phyloP scores from a whole-genome alignment of 2,888 invertebrate genomes.

The Acrobasis suavella region DNA sequence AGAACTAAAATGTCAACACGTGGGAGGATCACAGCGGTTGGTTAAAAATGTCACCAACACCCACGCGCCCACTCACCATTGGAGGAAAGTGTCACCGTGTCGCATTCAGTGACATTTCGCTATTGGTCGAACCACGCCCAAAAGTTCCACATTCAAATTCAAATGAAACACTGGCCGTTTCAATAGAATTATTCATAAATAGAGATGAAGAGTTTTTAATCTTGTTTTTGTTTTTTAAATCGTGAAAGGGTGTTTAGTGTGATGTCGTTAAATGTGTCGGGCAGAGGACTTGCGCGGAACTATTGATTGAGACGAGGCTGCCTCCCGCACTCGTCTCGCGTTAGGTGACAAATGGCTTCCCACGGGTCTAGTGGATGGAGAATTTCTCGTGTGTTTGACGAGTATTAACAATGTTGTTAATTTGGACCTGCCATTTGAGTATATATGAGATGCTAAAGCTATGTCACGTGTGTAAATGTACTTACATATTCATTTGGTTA shows the following conservation, averaged over 20 bases:
- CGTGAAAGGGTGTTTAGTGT: conserved; percentile 26
- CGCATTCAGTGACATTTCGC: conserved; percentile 69
- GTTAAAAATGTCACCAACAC: conserved; percentile 71
- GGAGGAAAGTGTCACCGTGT: conserved; percentile 76
- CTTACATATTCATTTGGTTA: too few species aligned
- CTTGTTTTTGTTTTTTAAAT: conserved; percentile 26
- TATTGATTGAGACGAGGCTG: conserved; percentile 61
- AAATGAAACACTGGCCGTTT: conserved; percentile 24
- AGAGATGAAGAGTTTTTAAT: background rate
- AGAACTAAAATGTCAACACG: conserved; percentile 33
- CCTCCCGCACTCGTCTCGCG: conserved; percentile 46
- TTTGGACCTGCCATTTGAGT: background rate
- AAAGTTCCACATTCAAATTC: conserved; percentile 33
- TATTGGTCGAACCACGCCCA: conserved; percentile 71
- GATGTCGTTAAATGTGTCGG: conserved; percentile 43
- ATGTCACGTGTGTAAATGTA: too few species aligned
- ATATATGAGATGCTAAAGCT: background rate
- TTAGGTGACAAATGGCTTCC: conserved; percentile 51
- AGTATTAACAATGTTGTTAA: background rate
- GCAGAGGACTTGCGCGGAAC: conserved; percentile 62
- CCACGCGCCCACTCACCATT: conserved; percentile 52
- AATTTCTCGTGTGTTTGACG: conserved; percentile 27
- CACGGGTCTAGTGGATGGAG: conserved; percentile 28
- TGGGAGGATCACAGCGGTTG: conserved; percentile 61
- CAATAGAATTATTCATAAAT: background rate